Conservation (phyloP, 2,888 invertebrate genomes). For the Latrodectus elegans region DNA sequence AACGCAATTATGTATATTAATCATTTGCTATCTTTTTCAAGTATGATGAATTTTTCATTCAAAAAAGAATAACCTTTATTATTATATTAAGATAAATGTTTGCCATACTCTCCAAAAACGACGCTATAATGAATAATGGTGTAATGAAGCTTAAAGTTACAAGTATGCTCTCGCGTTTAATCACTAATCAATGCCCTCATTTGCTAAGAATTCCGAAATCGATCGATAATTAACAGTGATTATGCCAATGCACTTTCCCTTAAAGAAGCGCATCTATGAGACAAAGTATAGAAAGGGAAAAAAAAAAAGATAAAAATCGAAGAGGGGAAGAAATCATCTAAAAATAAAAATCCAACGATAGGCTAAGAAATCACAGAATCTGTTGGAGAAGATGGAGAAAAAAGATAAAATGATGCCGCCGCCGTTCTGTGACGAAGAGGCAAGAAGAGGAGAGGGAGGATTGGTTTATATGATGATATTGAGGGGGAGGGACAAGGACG, state of each 20-base stretch:
- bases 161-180: too few relatives aligned
- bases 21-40: too few relatives aligned
- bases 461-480: conserved; percentile 47
- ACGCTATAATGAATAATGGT: too few relatives aligned
- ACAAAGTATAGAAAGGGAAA: conserved; percentile 28
- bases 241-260: neutral
- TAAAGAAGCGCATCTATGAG: neutral
- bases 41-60: too few relatives aligned
- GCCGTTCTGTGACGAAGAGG: conserved; percentile 9
- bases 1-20: too few relatives aligned
- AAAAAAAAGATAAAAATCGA: conserved; percentile 24
- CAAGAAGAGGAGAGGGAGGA: neutral
- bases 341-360: neutral
- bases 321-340: conserved; percentile 22
- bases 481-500: conserved; percentile 33
- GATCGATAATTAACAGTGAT: neutral
- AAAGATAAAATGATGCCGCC: conserved; percentile 42
- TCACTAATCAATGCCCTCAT: too few relatives aligned
- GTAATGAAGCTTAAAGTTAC: too few relatives aligned
- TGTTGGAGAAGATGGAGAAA: conserved; percentile 40
- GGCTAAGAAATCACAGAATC: conserved; percentile 46
- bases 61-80: too few relatives aligned
- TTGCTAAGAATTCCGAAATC: neutral
- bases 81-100: too few relatives aligned
- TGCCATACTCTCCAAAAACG: too few relatives aligned